Evolutionary conservation across 2,888 invertebrate species (phyloP).

Genomic region (Germaria angustata): DNA sequence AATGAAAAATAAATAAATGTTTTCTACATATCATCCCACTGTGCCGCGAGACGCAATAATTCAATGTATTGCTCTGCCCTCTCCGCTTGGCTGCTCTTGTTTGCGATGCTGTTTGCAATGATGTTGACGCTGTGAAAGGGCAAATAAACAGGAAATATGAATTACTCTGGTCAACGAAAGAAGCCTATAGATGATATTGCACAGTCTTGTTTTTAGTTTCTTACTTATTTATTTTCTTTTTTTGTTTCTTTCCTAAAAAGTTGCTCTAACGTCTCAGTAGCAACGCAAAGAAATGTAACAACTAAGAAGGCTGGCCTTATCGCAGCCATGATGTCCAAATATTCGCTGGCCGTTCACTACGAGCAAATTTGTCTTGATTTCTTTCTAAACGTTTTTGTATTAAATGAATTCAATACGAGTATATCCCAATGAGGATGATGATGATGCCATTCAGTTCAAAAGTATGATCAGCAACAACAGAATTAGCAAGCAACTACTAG

Average conservation of each 20-base stretch:
- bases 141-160: conserved; percentile 50
- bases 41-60: background rate
- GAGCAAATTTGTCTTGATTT: conserved; percentile 32
- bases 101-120: background rate
- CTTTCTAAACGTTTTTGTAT: background rate
- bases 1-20: no score
- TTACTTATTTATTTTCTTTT: background rate
- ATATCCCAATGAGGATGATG: conserved; percentile 67
- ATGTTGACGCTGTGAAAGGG: background rate
- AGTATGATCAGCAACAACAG: conserved; percentile 56
- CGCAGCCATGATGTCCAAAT: conserved; percentile 71
- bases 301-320: conserved; percentile 54
- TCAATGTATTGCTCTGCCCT: background rate
- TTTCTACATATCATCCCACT: no score
- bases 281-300: conserved; percentile 4
- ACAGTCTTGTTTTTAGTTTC: background rate
- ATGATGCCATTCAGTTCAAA: conserved; percentile 72
- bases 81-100: background rate
- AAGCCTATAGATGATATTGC: background rate
- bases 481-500: conserved; percentile 53
- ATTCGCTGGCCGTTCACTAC: conserved; percentile 68
- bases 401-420: no score
- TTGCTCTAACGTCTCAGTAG: background rate
- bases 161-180: conserved; percentile 3
- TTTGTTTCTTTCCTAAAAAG: no score